Evolutionary conservation across 2,888 invertebrate genomes (phyloP), one percentile per base, ranked within the genome.

Genomic region (Diaprepes abbreviatus): DNA sequence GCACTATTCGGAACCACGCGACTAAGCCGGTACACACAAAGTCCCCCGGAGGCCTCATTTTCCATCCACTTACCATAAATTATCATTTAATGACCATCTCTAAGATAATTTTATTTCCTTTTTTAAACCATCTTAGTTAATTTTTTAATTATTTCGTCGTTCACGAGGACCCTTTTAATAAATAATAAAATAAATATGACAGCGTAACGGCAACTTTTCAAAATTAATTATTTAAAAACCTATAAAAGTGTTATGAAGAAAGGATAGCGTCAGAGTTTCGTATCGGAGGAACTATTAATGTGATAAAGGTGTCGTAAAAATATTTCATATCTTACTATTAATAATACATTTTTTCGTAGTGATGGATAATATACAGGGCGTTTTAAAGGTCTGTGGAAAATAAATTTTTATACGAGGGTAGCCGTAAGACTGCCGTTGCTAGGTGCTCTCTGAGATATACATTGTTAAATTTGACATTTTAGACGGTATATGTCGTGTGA

Each of bases 131-230:
- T 40, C 14, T 40, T 17, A 14, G 16, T 40, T 17, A 14, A 17
- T 45, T 45, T 24, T 45, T 45, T 12, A 45, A 45, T 45, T 45
- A 45, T 45, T 24, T 24, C 24, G 5, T 45, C 45, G 24, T 45
- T 19, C 9, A 5, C 17, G 17, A 17, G 17, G 40, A 16, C 12
- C 7, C 24, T 21, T 6, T 45, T 12, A 24, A 45, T 45, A 45
- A 45, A 45, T 45, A 45, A 24, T 24, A 3, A 45, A 45, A 45
- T 45, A 45, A 45, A 24, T 45, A 24, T 45, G 45, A 45, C 45
- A 45, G 3, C 3, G n/a, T 45, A 45, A 45, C 5, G 45, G 21
- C 45, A 6, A 24, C 24, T 24, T 45, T 24, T 45, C 24, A 12
- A 45, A 45, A 45, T 45, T 45, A 45, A 45, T 45, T 45, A 45